phyloP scores from a whole-genome alignment of 2,888 invertebrate species.

The Nephrotoma appendiculata region DNA sequence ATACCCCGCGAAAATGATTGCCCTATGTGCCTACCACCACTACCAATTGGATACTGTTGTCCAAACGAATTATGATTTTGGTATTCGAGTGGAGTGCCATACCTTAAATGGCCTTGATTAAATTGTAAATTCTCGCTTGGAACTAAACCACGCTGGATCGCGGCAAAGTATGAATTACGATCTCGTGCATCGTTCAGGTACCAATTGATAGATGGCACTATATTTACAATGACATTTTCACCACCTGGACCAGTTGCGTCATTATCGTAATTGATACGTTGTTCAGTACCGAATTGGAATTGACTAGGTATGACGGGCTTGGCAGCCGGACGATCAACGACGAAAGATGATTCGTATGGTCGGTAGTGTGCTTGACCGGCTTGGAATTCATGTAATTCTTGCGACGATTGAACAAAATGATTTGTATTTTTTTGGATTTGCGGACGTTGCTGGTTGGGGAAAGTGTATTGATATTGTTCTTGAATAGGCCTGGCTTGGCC shows the following conservation, averaged over 20 bases:
- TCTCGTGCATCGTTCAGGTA: slow-evolving; percentile 3
- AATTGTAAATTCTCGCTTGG: background rate
- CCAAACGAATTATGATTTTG: background rate
- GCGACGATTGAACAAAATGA: background rate
- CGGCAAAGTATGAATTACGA: background rate
- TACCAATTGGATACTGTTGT: background rate
- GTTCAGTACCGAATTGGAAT: background rate
- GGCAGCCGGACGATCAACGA: background rate
- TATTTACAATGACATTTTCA: background rate
- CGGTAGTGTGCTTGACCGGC: background rate
- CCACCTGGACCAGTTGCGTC: background rate
- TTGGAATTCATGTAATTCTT: background rate
- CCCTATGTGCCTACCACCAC: background rate
- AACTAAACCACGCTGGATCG: background rate
- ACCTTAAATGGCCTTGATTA: background rate
- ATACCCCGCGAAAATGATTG: background rate
- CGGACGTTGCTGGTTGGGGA: background rate
- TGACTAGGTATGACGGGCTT: background rate
- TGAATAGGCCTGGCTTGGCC: background rate
- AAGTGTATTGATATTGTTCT: background rate
- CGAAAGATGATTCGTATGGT: background rate
- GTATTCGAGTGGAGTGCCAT: background rate
- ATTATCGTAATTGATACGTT: background rate
- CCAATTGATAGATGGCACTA: background rate
- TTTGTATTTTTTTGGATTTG: background rate